Percentiles rank a stretch among this genome's conserved stretches.
These are phyloP conservation scores for Amphibalanus amphitrite DNA, from an alignment of 1,140 invertebrate genomes.

Conservation along the genomic window DNA sequence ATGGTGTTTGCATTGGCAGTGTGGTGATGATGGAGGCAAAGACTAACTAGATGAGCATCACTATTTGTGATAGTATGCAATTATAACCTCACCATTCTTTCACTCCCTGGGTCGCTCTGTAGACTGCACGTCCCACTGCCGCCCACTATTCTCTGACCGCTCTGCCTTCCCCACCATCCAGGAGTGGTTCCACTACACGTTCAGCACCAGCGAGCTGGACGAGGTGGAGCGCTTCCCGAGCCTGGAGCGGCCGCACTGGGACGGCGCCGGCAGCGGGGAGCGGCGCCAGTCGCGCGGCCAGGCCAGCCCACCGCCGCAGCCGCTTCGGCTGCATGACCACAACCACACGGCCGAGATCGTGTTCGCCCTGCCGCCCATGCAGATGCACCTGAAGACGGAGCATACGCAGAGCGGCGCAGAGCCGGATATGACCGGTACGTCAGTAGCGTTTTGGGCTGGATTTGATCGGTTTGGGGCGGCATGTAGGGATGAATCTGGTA, in stretches of 20 bases:
- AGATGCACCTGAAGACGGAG: conserved; percentile 81
- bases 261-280: conserved; percentile 27
- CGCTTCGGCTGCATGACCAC: conserved; percentile 49
- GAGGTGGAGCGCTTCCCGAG: conserved; percentile 22
- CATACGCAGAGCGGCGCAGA: conserved; percentile 57
- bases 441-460: too few relatives aligned
- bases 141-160: too few relatives aligned
- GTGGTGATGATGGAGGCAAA: too few relatives aligned
- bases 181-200: conserved; percentile 95
- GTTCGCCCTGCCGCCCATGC: conserved; percentile 79
- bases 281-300: conserved; percentile 44
- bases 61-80: too few relatives aligned
- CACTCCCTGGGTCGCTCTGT: too few relatives aligned
- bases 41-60: too few relatives aligned
- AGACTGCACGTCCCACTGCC: too few relatives aligned
- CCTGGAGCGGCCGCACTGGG: too few relatives aligned
- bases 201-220: conserved; percentile 80
- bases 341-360: conserved; percentile 86
- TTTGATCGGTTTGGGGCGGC: too few relatives aligned
- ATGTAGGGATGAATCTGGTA: too few relatives aligned
- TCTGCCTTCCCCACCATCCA: not conserved
- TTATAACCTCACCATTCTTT: too few relatives aligned
- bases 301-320: conserved; percentile 29
- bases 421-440: conserved; percentile 46
- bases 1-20: too few relatives aligned